Base-by-base conservation (phyloP, 1,140 invertebrate genomes). In the Penaeus chinensis region DNA sequence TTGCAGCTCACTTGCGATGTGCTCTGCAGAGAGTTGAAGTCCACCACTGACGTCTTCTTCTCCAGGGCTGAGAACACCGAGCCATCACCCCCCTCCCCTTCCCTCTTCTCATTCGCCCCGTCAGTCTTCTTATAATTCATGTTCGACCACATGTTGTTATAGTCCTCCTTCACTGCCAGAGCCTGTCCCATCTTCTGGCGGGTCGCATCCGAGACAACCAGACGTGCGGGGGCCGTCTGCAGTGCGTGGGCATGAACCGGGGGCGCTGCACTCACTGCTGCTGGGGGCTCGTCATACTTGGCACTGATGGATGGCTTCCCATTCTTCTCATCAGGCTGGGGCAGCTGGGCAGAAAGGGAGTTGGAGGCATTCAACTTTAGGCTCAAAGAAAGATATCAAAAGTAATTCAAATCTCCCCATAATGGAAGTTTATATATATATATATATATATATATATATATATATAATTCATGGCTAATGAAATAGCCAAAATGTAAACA, bases 271-370 rank as follows among this genome's bases (percentile, higher is more conserved):
- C 54, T 2, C 4, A 19, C 13, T 32, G 32, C 7, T 13, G 60
- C 19, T 22, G 32, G 60, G n/a, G 82, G 24, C 8, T 54, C 47
- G 19, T 85, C 84, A 42, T 78, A 78, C n/a, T 65, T 42, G 13
- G 32, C n/a, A 18, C 27, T 79, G 2, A 32, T 27, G 2, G 74
- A 71, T n/a, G 84, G 83, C 27, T 76, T 47, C 20, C 83, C 66
- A 27, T 27, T 69, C 19, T 76, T 81, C n/a, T 20, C 27, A n/a
- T 82, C 54, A 42, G 78, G 65, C 24, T 82, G 77, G 24, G 88
- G 88, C 37, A 85, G 76, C 88, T 89, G 84, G 18, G 11, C 54
- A 74, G 11, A 27, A 77, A 82, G 54, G 54, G 54, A 11, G 54
- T 54, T 54, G 54, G 54, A 54, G 0, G 16, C 5, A 54, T 54